Conservation (phyloP, 1,140 invertebrate genomes). For the Drosophila serrata region DNA sequence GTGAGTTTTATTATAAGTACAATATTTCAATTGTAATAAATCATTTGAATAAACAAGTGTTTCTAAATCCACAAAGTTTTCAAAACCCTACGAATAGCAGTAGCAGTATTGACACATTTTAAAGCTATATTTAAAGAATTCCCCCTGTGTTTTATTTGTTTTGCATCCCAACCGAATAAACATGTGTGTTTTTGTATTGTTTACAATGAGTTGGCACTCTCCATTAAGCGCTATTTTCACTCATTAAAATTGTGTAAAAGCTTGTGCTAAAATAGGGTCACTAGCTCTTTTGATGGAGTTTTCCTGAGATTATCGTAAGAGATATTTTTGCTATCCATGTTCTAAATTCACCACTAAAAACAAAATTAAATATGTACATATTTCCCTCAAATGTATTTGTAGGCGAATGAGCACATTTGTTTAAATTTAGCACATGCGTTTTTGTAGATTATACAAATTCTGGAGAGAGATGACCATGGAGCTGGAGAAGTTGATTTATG, state of each 20-base stretch:
- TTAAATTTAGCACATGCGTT: constrained; percentile 77
- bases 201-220: constrained; percentile 28
- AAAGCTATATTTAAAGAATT: constrained; percentile 28
- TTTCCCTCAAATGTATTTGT: constrained; percentile 19
- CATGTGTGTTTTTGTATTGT: constrained; percentile 31
- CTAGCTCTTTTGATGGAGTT: background rate
- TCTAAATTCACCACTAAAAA: constrained; percentile 15
- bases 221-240: constrained; percentile 1
- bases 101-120: constrained; percentile 23
- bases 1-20: constrained; percentile 39
- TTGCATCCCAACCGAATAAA: constrained; percentile 13
- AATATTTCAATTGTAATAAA: background rate
- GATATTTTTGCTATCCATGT: constrained; percentile 10
- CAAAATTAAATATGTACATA: constrained; percentile 3
- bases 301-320: constrained; percentile 9
- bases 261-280: constrained; percentile 37
- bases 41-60: too few species aligned
- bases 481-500: constrained; percentile 14
- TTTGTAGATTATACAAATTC: constrained; percentile 66
- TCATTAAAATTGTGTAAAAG: constrained; percentile 17
- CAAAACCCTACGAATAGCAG: background rate
- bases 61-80: background rate
- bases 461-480: constrained; percentile 21
- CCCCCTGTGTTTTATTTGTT: constrained; percentile 33
- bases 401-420: constrained; percentile 63